Base-by-base conservation (phyloP, 2,888 invertebrate species). In the Pristionchus arcanus region DNA sequence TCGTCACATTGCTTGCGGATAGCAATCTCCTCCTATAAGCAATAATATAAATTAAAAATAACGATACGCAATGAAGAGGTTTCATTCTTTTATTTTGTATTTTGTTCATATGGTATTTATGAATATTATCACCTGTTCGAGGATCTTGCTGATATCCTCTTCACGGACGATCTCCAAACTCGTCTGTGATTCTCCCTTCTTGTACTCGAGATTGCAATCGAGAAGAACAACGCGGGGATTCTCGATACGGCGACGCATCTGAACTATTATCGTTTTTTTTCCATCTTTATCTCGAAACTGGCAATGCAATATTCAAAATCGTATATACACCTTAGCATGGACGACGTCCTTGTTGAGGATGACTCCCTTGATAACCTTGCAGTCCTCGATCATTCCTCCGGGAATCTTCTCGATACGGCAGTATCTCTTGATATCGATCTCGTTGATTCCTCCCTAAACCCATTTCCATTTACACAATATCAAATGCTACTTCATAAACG, bases 321-420 rank as follows among this genome's bases (percentile, higher is more conserved):
- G n/a, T n/a, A 68, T 68, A 9, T n/a, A 28, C 9, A 89, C 89
- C 89, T 98, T 98, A 0, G 98, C 97, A 96, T 99, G 99, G 0
- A 98, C 98, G 0, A 99, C 98, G 95, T 99, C 99, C 96, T 99
- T 99, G 96, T 99, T 99, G 90, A 99, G 96, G 98, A 99, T 98
- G 25, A 99, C 97, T 71, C 99, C 99, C 93, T 97, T 97, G 63
- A 99, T 96, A 15, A 99, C 98, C 92, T 97, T 96, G 0, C 98
- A 98, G 92, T 99, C 98, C 94, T 99, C 98, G 90, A 99, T 97
- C 0, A 97, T 96, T 19, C 98, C 99, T 42, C 99, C 99, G 0
- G 99, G 99, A 93, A 99, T 97, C 96, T 96, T 94, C 90, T 94
- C 94, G 89, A 95, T 94, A 85, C 94, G 94, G 89, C 94, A 95